Conservation (phyloP, 2,888 invertebrate species). For the Megastigmus dorsalis region DNA sequence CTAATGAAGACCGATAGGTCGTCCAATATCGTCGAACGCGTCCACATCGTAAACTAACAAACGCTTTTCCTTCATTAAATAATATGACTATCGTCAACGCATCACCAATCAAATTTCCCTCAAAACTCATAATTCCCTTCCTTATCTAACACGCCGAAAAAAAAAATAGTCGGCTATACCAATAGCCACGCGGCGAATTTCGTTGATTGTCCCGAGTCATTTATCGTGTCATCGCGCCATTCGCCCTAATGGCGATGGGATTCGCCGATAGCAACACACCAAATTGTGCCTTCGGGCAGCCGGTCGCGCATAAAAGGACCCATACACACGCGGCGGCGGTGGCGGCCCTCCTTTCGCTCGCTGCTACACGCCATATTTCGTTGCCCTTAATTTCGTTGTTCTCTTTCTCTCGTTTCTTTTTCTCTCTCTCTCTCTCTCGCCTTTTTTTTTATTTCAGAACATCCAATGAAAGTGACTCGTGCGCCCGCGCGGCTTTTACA, state of each 20-base stretch:
- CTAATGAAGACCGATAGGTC: too few species aligned
- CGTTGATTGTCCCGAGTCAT: slow-evolving; percentile 19
- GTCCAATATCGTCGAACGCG: neutral
- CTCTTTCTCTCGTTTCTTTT: neutral
- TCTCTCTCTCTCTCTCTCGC: neutral
- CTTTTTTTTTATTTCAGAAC: slow-evolving; percentile 42
- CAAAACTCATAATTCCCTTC: neutral
- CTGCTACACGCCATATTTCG: slow-evolving; percentile 66
- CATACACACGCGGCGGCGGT: neutral
- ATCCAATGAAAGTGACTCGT: slow-evolving; percentile 73
- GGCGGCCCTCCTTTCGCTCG: neutral
- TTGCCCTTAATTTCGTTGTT: slow-evolving; percentile 64
- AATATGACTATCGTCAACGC: neutral
- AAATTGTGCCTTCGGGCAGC: slow-evolving; percentile 20
- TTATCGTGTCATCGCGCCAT: slow-evolving; percentile 31
- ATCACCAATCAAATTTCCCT: neutral
- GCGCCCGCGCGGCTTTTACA: slow-evolving; percentile 51
- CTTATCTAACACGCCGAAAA: too few species aligned
- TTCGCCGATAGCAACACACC: slow-evolving; percentile 11
- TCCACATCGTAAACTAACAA: neutral
- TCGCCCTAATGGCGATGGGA: slow-evolving; percentile 39
- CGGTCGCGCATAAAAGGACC: neutral
- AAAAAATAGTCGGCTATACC: neutral
- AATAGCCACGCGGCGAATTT: slow-evolving; percentile 3
- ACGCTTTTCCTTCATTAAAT: slow-evolving; percentile 5